These are phyloP conservation scores for Eospalax fontanierii DNA, from an alignment of 2,797 vertebrate species.

Conservation along the genomic window DNA sequence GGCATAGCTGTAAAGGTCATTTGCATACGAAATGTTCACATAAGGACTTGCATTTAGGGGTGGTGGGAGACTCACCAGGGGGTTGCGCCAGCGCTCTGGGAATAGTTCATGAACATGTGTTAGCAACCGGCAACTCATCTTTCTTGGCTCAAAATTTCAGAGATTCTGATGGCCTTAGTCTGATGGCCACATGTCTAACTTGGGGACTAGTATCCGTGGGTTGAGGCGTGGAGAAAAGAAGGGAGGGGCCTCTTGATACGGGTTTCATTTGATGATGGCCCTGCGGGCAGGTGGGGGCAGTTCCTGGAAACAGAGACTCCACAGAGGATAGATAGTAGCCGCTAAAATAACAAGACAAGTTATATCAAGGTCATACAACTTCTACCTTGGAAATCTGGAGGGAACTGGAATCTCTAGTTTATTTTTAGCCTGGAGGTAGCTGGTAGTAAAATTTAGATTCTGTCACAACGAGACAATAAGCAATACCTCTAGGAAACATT, in stretches of 20 bases:
- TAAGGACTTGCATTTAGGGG: not conserved
- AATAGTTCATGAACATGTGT: not conserved
- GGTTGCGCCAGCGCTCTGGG: not conserved
- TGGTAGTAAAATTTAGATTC: conserved; percentile 46
- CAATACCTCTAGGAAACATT: not conserved
- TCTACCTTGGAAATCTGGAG: not conserved
- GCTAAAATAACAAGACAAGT: not conserved
- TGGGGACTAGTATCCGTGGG: not conserved
- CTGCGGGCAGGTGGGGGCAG: not conserved
- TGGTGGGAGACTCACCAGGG: not conserved
- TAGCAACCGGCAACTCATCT: conserved; percentile 22
- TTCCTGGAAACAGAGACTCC: not conserved
- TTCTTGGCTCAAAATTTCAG: conserved; percentile 12
- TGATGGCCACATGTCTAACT: not conserved
- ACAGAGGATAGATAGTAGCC: not conserved
- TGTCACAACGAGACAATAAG: conserved; percentile 25
- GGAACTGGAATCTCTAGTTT: conserved; percentile 14
- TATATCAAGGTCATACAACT: not conserved
- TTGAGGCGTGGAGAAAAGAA: too few relatives aligned
- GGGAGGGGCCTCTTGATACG: not conserved
- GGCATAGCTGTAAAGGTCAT: not conserved
- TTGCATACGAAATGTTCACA: not conserved
- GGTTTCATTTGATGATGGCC: not conserved
- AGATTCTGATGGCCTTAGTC: not conserved
- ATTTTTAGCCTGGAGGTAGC: not conserved